Conservation (phyloP, 1,140 invertebrate genomes). For the Euwallacea similis region DNA sequence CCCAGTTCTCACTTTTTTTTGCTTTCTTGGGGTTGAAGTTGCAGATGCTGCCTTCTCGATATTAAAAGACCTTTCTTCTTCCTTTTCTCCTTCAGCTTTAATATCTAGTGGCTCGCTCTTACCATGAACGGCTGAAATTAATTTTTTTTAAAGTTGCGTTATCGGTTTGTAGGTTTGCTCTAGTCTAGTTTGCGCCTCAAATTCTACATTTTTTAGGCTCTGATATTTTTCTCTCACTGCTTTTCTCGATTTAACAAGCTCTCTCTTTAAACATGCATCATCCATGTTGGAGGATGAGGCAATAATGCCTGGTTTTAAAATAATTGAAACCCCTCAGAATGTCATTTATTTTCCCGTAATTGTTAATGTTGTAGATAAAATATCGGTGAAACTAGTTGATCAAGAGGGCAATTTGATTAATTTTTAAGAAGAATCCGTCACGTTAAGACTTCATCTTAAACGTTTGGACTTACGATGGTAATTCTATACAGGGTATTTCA, state of each 20-base stretch:
- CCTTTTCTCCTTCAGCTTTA: neutral
- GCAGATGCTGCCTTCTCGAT: constrained; percentile 1
- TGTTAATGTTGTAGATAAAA: too few relatives aligned
- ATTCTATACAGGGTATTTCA: too few relatives aligned
- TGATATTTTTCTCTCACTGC: constrained; percentile 9
- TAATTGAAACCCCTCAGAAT: too few relatives aligned
- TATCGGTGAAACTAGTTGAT: too few relatives aligned
- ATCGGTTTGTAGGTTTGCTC: neutral
- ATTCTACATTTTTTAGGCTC: too few relatives aligned
- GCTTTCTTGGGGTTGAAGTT: constrained; percentile 7
- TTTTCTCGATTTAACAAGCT: constrained; percentile 10
- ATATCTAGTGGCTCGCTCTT: constrained; percentile 9
- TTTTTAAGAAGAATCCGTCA: too few relatives aligned
- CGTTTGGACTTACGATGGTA: too few relatives aligned
- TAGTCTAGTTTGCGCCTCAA: neutral
- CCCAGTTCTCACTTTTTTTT: constrained; percentile 9
- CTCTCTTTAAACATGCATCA: constrained; percentile 8
- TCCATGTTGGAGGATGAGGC: neutral
- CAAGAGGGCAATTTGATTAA: too few relatives aligned
- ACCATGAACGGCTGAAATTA: constrained; percentile 2
- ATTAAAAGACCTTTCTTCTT: constrained; percentile 1
- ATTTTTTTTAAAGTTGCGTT: constrained; percentile 8
- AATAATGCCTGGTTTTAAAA: too few relatives aligned
- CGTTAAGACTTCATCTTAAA: too few relatives aligned
- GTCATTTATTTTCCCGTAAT: too few relatives aligned